These are phyloP conservation scores for Equus przewalskii DNA, from an alignment of 2,113 vertebrate genomes.

Conservation along the genomic window DNA sequence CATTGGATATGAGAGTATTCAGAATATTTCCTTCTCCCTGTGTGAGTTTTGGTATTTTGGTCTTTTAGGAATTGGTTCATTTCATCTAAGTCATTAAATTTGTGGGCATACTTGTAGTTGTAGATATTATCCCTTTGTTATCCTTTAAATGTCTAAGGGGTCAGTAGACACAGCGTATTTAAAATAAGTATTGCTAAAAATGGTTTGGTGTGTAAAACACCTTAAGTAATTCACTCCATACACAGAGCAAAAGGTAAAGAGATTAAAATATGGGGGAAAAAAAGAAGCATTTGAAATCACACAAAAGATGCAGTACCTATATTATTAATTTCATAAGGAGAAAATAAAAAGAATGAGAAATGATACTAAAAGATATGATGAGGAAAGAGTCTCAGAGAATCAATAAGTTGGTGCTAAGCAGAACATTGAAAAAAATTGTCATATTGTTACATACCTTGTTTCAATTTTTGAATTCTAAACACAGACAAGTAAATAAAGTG, in stretches of 20 bases:
- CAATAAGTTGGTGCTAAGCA: neutral
- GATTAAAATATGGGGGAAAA: neutral
- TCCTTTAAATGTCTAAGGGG: neutral
- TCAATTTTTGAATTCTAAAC: neutral
- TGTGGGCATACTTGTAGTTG: neutral
- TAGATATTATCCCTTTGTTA: neutral
- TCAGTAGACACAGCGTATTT: neutral
- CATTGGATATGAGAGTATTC: neutral
- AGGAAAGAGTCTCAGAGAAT: neutral
- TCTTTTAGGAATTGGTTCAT: neutral
- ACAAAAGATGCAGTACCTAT: neutral
- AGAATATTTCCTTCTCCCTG: neutral
- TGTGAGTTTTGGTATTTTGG: neutral
- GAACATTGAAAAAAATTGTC: neutral
- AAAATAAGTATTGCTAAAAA: neutral
- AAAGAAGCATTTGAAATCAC: neutral
- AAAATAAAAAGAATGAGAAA: neutral
- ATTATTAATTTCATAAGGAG: neutral
- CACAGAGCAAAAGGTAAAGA: neutral
- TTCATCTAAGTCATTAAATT: neutral
- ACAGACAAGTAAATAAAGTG: neutral
- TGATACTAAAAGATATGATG: neutral
- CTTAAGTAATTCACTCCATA: neutral
- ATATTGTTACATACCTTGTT: neutral
- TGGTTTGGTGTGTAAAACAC: neutral